A percentile compares a stretch with the other conserved stretches of the same genome.
Evolutionary conservation across 2,888 invertebrate species (phyloP).

Genomic region (Eristalinus sepulchralis): DNA sequence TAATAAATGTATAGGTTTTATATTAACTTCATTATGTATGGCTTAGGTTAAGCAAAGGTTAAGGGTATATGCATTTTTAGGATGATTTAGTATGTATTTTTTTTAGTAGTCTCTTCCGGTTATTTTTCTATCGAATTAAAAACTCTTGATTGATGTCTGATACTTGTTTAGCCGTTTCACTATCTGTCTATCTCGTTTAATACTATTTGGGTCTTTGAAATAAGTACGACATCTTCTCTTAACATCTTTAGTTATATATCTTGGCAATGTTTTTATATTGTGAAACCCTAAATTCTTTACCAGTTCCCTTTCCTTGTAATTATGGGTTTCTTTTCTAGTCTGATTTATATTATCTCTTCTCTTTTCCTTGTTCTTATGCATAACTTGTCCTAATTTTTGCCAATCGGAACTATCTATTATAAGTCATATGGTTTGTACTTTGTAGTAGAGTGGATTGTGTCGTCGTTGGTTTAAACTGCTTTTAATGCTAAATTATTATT

Average conservation of each 20-base stretch:
- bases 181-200: constrained; percentile 35
- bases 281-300: constrained; percentile 22
- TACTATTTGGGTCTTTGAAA: constrained; percentile 34
- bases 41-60: no score
- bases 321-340: not conserved
- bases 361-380: constrained; percentile 22
- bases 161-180: constrained; percentile 30
- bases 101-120: constrained; percentile 2
- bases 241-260: constrained; percentile 16
- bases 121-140: constrained; percentile 3
- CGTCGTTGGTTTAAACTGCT: constrained; percentile 43
- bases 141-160: constrained; percentile 9
- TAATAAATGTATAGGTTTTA: no score
- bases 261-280: constrained; percentile 10
- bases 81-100: no score
- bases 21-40: no score
- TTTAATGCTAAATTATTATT: constrained; percentile 34
- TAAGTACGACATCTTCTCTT: constrained; percentile 18
- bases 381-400: constrained; percentile 18
- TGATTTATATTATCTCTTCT: constrained; percentile 15
- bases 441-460: not conserved
- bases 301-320: not conserved
- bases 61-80: no score
- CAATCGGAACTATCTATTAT: constrained; percentile 33
- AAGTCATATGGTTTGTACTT: constrained; percentile 21